Evolutionary conservation across 1,140 invertebrate species (phyloP), one percentile per base, ranked within the genome.

Genomic region (Meloidogyne chitwoodi): DNA sequence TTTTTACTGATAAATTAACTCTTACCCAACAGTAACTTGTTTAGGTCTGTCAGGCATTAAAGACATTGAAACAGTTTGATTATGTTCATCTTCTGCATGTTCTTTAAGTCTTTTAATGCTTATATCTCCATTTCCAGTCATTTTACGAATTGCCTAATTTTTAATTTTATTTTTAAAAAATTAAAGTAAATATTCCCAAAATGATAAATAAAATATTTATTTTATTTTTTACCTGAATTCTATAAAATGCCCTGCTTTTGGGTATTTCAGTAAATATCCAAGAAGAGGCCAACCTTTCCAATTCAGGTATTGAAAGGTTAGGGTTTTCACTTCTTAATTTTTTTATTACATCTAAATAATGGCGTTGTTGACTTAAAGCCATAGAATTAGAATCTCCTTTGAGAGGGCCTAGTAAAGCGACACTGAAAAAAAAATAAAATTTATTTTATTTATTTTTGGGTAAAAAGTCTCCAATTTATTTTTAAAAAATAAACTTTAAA

Each of bases 161-260:
- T 62, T 29, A 27, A 29, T 12, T 1, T 38, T 61, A 62, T 61
- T 12, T 14, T 64, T 26, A 12, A 29, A 26, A 10, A 12, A 72
- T 10, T 72, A 10, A 14, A 31, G 6, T 3, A 31, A 31, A 31
- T 3, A 31, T 31, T 31, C 2, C 29, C 29, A 31, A 31, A 31
- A 31, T 31, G 6, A 31, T 14, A 12, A 19, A 16, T 48, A 16
- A 1, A 19, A 1, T 48, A 48, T 16, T 16, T 48, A 16, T 2
- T 16, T 19, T 19, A 19, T 2, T 19, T 19, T 12, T 8, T 26
- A 74, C 80, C 41, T 84, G 94, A 70, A 98, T 94, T 75, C 96
- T 90, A 88, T 99, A 99, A 88, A 97, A 99, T 0, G 96, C 96
- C 66, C 96, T 89, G 72, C 93, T 95, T 88, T 99, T 99, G 0